These are phyloP conservation scores for Trachelipus rathkii DNA, from an alignment of 1,140 invertebrate genomes.

Conservation along the genomic window DNA sequence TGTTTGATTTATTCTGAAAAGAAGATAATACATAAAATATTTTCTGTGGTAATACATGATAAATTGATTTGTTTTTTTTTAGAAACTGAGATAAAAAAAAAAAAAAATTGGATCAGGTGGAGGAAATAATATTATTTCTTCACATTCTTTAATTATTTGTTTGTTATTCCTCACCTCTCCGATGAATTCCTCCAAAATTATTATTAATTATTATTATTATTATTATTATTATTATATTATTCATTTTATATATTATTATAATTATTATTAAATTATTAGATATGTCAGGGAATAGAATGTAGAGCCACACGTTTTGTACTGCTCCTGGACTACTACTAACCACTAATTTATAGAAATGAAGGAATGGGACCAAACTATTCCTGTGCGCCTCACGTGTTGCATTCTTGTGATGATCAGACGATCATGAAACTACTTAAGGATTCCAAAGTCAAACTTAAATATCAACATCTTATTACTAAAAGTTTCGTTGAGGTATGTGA, in stretches of 20 bases:
- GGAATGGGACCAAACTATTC: conserved; percentile 93
- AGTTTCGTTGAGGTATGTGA: conserved; percentile 87
- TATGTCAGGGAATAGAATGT: conserved; percentile 96
- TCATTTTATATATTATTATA: no score
- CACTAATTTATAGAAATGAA: conserved; percentile 93
- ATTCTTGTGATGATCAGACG: conserved; percentile 95
- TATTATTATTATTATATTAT: conserved; percentile 17
- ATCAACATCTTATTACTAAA: conserved; percentile 96
- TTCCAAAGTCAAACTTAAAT: conserved; percentile 89
- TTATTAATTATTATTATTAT: not conserved
- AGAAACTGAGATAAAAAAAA: no score
- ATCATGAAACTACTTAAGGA: conserved; percentile 91
- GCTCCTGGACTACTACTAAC: conserved; percentile 95
- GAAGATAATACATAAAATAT: no score
- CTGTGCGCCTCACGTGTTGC: conserved; percentile 75
- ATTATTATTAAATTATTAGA: conserved; percentile 58
- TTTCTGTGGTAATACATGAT: no score
- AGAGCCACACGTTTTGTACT: conserved; percentile 92
- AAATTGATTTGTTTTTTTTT: no score
- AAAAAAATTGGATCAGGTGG: no score
- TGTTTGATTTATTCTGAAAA: no score
- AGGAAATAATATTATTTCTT: no score
- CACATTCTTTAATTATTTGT: no score
- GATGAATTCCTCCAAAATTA: no score
- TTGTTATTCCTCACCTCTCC: no score